Evolutionary conservation across 2,888 invertebrate genomes (phyloP).

Genomic region (Aromia moschata): DNA sequence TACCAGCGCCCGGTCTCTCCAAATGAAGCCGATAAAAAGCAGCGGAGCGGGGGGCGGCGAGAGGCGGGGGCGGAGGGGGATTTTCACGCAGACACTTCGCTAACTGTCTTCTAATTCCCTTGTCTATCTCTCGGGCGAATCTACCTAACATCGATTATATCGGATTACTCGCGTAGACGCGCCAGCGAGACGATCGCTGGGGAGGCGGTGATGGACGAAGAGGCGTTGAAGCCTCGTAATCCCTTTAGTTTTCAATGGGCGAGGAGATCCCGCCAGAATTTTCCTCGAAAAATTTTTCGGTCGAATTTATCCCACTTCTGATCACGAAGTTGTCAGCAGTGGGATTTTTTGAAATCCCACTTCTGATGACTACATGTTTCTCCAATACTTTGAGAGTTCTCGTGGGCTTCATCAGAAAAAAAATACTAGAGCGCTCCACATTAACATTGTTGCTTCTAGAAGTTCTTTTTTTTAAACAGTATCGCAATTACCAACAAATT

Average conservation of each 20-base stretch:
- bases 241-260: neutral
- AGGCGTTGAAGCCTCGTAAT: neutral
- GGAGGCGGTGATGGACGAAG: neutral
- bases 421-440: too few relatives aligned
- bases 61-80: too few relatives aligned
- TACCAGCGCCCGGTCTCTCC: slow-evolving; percentile 55
- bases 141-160: slow-evolving; percentile 57
- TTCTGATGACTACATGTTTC: too few relatives aligned
- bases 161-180: slow-evolving; percentile 47
- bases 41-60: too few relatives aligned
- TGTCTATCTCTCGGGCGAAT: slow-evolving; percentile 54
- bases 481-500: too few relatives aligned
- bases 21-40: slow-evolving; percentile 56
- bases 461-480: too few relatives aligned
- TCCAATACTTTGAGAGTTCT: too few relatives aligned
- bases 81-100: slow-evolving; percentile 55
- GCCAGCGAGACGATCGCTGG: slow-evolving; percentile 6
- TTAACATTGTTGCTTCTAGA: too few relatives aligned
- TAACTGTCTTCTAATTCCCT: slow-evolving; percentile 60
- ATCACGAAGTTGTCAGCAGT: neutral
- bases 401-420: too few relatives aligned
- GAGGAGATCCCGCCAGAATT: too few relatives aligned
- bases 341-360: neutral
- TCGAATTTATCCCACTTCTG: neutral
- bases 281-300: too few relatives aligned